These are phyloP conservation scores for Xiphorhynchus elegans DNA, from an alignment of 2,113 vertebrate species.

Conservation along the genomic window DNA sequence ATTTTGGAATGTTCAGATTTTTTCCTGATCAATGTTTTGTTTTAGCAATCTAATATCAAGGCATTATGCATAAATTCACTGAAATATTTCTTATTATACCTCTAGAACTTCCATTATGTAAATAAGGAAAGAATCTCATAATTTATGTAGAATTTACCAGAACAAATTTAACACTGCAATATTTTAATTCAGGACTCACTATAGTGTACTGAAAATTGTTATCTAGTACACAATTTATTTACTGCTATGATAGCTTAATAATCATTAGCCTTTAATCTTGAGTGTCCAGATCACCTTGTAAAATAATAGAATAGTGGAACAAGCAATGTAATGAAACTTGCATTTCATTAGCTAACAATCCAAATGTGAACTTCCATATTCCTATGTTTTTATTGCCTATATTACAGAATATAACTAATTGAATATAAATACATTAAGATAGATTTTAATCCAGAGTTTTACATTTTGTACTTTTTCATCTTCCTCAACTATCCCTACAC, in stretches of 20 bases:
- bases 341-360: background rate
- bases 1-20: background rate
- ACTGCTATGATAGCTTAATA: background rate
- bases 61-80: background rate
- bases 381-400: background rate
- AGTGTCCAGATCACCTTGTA: background rate
- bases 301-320: background rate
- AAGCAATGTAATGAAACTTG: background rate
- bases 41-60: background rate
- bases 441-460: background rate
- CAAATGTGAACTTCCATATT: background rate
- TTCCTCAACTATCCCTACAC: background rate
- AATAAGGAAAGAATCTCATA: background rate
- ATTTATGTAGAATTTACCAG: background rate
- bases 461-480: background rate
- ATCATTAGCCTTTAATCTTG: background rate
- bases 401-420: background rate
- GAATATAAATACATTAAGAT: background rate
- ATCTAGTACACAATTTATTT: background rate
- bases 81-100: background rate
- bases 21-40: background rate
- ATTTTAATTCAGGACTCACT: background rate
- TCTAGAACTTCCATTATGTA: background rate
- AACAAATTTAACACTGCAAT: background rate
- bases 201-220: background rate